Percentiles rank a stretch among this genome's conserved stretches.
Evolutionary conservation across 1,140 invertebrate species (phyloP).

Genomic region (Ceratoteleas bidentatus): DNA sequence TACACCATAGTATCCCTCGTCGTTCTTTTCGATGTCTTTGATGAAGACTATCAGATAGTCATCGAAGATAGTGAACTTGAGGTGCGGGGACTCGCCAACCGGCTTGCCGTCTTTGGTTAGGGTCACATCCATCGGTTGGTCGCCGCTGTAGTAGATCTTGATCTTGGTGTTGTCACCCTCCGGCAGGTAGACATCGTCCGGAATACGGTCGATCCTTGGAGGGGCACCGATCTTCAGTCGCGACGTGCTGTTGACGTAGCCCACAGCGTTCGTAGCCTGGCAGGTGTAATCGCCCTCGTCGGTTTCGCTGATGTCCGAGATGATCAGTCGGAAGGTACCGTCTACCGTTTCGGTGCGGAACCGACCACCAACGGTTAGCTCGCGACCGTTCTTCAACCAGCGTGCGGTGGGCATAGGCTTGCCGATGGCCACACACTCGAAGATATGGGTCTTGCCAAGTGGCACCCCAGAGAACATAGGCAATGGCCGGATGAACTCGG

Average conservation of each 20-base stretch:
- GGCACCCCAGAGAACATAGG: slow-evolving; percentile 89
- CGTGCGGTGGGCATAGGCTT: slow-evolving; percentile 93
- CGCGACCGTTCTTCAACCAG: slow-evolving; percentile 96
- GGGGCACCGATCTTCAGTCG: slow-evolving; percentile 95
- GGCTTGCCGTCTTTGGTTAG: slow-evolving; percentile 91
- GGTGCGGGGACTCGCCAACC: slow-evolving; percentile 88
- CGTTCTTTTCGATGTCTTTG: slow-evolving; percentile 91
- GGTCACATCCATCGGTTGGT: slow-evolving; percentile 93
- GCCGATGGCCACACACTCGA: slow-evolving; percentile 94
- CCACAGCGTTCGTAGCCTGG: slow-evolving; percentile 95
- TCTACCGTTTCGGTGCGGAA: slow-evolving; percentile 89
- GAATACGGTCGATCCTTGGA: slow-evolving; percentile 96
- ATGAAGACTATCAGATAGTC: slow-evolving; percentile 97
- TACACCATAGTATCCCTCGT: slow-evolving; percentile 93
- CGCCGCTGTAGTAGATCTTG: slow-evolving; percentile 95
- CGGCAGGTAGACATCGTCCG: slow-evolving; percentile 92
- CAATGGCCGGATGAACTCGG: slow-evolving; percentile 94
- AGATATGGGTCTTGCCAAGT: slow-evolving; percentile 91
- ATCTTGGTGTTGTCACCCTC: slow-evolving; percentile 98
- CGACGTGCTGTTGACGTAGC: slow-evolving; percentile 92
- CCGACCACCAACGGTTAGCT: slow-evolving; percentile 87
- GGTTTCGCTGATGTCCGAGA: slow-evolving; percentile 93
- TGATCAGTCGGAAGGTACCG: slow-evolving; percentile 92
- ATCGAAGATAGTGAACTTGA: slow-evolving; percentile 97
- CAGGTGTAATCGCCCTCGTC: slow-evolving; percentile 99